Evolutionary conservation across 2,113 vertebrate genomes (phyloP).

Genomic region (Cichladusa arquata): DNA sequence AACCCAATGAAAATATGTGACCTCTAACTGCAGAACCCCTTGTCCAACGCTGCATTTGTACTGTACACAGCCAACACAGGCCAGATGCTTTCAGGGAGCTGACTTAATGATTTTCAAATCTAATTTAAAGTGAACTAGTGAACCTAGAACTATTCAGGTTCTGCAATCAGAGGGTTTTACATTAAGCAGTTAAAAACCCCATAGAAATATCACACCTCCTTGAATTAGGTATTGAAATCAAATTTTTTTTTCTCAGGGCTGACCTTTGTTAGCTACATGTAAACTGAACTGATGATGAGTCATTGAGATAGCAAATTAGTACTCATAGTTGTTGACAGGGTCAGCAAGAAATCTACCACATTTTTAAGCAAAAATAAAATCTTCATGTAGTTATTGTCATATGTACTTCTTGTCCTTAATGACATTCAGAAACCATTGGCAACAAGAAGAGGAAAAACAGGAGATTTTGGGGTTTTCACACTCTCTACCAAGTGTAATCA

Average conservation of each 20-base stretch:
- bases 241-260: slow-evolving; percentile 54
- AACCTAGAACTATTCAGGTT: slow-evolving; percentile 36
- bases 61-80: neutral
- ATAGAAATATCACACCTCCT: slow-evolving; percentile 46
- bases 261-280: slow-evolving; percentile 69
- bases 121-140: slow-evolving; percentile 9
- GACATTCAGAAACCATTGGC: slow-evolving; percentile 7
- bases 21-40: neutral
- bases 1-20: neutral
- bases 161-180: slow-evolving; percentile 56
- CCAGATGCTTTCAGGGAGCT: slow-evolving; percentile 17
- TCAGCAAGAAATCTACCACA: slow-evolving; percentile 63
- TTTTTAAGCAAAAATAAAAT: slow-evolving; percentile 57
- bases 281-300: slow-evolving; percentile 64
- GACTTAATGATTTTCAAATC: neutral
- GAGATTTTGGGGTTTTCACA: neutral
- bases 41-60: neutral
- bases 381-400: slow-evolving; percentile 24
- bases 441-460: neutral
- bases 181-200: slow-evolving; percentile 42
- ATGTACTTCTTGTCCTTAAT: slow-evolving; percentile 15
- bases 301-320: slow-evolving; percentile 73
- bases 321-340: slow-evolving; percentile 67
- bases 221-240: slow-evolving; percentile 69
- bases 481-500: neutral